Percentiles rank a stretch among this genome's conserved stretches.
phyloP scores from a whole-genome alignment of 2,888 invertebrate genomes.

The Cartodere bifasciata region DNA sequence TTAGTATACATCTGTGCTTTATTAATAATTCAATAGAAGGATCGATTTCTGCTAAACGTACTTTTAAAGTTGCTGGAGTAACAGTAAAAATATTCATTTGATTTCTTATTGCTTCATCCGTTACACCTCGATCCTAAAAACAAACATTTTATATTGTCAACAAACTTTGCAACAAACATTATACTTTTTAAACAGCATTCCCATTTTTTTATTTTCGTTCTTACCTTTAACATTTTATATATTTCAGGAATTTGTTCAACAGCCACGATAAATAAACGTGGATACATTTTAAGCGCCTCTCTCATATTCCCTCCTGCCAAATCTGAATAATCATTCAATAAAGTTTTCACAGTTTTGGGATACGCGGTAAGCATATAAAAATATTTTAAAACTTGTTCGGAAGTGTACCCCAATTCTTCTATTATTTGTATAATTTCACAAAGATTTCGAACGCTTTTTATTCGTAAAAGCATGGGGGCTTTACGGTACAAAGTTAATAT shows the following conservation, averaged over 20 bases:
- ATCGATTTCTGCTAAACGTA: no score
- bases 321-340: slow-evolving; percentile 40
- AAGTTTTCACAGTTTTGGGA: slow-evolving; percentile 43
- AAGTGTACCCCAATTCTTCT: slow-evolving; percentile 42
- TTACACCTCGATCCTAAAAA: no score
- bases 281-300: slow-evolving; percentile 41
- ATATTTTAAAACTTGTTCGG: slow-evolving; percentile 41
- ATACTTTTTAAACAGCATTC: no score
- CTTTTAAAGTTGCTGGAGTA: no score
- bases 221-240: slow-evolving; percentile 39
- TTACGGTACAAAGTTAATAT: slow-evolving; percentile 29
- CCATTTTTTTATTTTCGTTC: no score
- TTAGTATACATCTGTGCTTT: no score
- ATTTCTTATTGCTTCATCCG: no score
- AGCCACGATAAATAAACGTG: slow-evolving; percentile 49
- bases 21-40: no score
- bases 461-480: slow-evolving; percentile 29
- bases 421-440: slow-evolving; percentile 43
- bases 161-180: no score
- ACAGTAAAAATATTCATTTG: no score
- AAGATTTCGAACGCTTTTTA: slow-evolving; percentile 39
- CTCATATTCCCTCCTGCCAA: slow-evolving; percentile 44
- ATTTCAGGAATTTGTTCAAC: slow-evolving; percentile 42
- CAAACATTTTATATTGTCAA: no score
- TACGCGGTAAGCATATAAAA: slow-evolving; percentile 46